These are phyloP conservation scores for Anniella stebbinsi DNA, from an alignment of 2,797 vertebrate genomes.

Conservation along the genomic window DNA sequence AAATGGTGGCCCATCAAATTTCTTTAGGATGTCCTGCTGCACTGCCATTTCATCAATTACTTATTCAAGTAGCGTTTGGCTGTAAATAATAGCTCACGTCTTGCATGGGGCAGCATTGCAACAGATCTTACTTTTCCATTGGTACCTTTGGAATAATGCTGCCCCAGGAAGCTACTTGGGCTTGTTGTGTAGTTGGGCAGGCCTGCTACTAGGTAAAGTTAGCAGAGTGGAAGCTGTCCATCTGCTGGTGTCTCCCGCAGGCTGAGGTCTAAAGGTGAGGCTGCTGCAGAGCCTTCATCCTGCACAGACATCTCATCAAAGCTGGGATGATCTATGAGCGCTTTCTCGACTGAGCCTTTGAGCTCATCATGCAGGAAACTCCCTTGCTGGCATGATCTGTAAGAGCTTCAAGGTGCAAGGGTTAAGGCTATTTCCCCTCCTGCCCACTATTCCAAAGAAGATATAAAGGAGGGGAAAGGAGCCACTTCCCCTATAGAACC, in stretches of 20 bases:
- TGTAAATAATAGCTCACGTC: neutral
- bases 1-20: too few species aligned
- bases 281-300: neutral
- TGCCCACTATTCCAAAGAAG: constrained; percentile 29
- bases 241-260: too few species aligned
- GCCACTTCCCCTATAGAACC: constrained; percentile 19
- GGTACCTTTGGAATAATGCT: neutral
- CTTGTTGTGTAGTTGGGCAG: neutral
- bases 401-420: neutral
- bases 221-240: too few species aligned
- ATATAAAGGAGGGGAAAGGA: constrained; percentile 38
- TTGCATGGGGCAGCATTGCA: neutral
- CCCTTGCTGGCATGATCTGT: neutral
- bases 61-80: too few species aligned
- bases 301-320: constrained; percentile 7
- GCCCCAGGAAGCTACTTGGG: neutral
- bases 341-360: neutral
- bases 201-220: too few species aligned
- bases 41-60: too few species aligned
- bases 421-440: constrained; percentile 40
- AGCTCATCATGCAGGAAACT: neutral
- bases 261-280: too few species aligned
- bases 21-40: too few species aligned
- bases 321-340: constrained; percentile 19
- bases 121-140: neutral